These are phyloP conservation scores for Labrus mixtus DNA, from an alignment of 2,113 vertebrate species.

Conservation along the genomic window DNA sequence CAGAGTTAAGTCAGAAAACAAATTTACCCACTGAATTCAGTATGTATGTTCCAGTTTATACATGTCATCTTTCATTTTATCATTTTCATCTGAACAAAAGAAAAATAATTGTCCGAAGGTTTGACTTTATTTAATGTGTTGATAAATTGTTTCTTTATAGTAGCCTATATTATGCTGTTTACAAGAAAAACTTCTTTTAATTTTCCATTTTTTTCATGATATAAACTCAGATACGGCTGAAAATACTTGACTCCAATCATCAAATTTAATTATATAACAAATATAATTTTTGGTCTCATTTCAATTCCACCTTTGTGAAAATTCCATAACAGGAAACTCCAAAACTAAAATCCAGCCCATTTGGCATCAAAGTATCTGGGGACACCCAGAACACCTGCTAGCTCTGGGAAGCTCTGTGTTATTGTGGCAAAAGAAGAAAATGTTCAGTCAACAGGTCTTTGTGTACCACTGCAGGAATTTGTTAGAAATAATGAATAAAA, in stretches of 20 bases:
- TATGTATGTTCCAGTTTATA: not conserved
- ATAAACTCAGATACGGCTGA: too few relatives aligned
- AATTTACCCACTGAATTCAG: not conserved
- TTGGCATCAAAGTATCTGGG: slow-evolving; percentile 33
- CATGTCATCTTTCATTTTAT: not conserved
- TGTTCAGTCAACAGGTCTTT: slow-evolving; percentile 81
- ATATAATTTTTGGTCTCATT: not conserved
- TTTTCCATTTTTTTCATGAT: too few relatives aligned
- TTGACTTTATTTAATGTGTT: too few relatives aligned
- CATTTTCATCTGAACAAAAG: not conserved
- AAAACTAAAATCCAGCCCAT: slow-evolving; percentile 10
- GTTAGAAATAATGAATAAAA: slow-evolving; percentile 67
- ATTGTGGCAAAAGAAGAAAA: slow-evolving; percentile 86
- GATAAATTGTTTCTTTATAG: too few relatives aligned
- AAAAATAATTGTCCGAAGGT: too few relatives aligned
- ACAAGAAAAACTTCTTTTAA: too few relatives aligned
- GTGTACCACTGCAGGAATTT: slow-evolving; percentile 71
- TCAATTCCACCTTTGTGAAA: slow-evolving; percentile 16
- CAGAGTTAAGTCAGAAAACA: not conserved
- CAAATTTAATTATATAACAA: too few relatives aligned
- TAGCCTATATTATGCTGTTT: too few relatives aligned
- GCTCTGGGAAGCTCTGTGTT: slow-evolving; percentile 78
- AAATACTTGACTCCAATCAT: too few relatives aligned
- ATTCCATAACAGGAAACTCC: slow-evolving; percentile 7
- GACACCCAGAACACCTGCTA: slow-evolving; percentile 62